Percentiles rank a stretch among this genome's conserved stretches.
These are phyloP conservation scores for Coryphaenoides rupestris DNA, from an alignment of 2,113 vertebrate genomes.

Conservation along the genomic window DNA sequence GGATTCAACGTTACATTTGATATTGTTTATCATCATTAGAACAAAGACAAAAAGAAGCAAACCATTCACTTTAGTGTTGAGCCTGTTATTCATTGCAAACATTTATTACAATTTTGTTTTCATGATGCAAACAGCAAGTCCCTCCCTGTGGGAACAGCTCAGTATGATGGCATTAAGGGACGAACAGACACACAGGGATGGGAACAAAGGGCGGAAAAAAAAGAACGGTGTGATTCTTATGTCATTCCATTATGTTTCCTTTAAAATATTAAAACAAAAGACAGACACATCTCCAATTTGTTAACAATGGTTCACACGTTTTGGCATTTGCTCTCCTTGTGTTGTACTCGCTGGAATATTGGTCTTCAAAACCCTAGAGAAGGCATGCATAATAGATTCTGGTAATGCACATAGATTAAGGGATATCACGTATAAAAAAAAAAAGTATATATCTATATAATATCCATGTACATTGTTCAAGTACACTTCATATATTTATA, in stretches of 20 bases:
- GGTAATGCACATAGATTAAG: constrained; percentile 66
- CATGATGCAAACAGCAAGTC: constrained; percentile 65
- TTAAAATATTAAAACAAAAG: constrained; percentile 34
- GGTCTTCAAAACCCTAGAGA: constrained; percentile 57
- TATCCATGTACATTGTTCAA: constrained; percentile 61
- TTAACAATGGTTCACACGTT: constrained; percentile 35
- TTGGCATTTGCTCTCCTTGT: constrained; percentile 58
- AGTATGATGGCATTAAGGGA: constrained; percentile 54
- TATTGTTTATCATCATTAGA: too few relatives aligned
- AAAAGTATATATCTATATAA: constrained; percentile 32
- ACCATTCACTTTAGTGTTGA: constrained; percentile 38
- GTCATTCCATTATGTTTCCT: constrained; percentile 46
- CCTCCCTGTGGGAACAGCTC: constrained; percentile 62
- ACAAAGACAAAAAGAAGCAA: constrained; percentile 8
- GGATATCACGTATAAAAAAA: constrained; percentile 53
- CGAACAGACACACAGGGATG: constrained; percentile 58
- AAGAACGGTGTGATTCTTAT: too few relatives aligned
- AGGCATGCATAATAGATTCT: constrained; percentile 75
- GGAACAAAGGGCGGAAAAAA: constrained; percentile 43
- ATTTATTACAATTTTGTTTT: constrained; percentile 74
- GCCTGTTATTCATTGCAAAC: constrained; percentile 73
- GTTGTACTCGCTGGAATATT: constrained; percentile 44
- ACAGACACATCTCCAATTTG: constrained; percentile 23
- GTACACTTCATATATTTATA: constrained; percentile 63
- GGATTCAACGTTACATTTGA: too few relatives aligned